A percentile compares a stretch with the other conserved stretches of the same genome.
Conservation (phyloP, 2,888 invertebrate genomes). For the Andricus quercusramuli region DNA sequence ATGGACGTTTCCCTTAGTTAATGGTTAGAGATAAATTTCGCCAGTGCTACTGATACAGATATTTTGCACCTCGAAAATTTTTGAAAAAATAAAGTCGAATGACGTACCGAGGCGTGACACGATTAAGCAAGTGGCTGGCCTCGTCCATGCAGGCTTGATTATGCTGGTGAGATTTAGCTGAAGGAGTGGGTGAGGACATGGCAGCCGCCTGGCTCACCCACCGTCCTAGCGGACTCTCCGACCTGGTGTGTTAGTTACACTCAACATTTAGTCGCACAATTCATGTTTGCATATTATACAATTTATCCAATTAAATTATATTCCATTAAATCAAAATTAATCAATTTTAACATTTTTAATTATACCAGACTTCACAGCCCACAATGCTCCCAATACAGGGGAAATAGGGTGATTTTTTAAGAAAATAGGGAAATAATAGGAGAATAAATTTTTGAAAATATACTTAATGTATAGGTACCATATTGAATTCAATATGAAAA, state of each 20-base stretch:
- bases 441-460: no score
- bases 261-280: slow-evolving; percentile 56
- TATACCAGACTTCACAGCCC: no score
- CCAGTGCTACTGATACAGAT: slow-evolving; percentile 35
- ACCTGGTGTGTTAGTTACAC: slow-evolving; percentile 75
- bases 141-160: slow-evolving; percentile 77
- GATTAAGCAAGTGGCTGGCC: slow-evolving; percentile 77
- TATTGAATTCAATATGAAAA: no score
- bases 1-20: not conserved
- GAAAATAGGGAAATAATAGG: no score
- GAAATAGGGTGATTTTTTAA: no score
- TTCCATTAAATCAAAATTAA: not conserved
- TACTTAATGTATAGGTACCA: no score
- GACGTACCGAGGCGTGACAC: slow-evolving; percentile 76
- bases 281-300: slow-evolving; percentile 13
- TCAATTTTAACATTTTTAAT: no score
- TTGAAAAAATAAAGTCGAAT: slow-evolving; percentile 26
- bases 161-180: slow-evolving; percentile 73
- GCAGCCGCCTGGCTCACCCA: slow-evolving; percentile 78
- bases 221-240: slow-evolving; percentile 77
- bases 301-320: slow-evolving; percentile 20
- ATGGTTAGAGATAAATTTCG: not conserved
- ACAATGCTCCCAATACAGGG: no score
- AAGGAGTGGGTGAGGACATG: slow-evolving; percentile 77
- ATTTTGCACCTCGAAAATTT: slow-evolving; percentile 42